A percentile compares a stretch with the other conserved stretches of the same genome.
phyloP scores from a whole-genome alignment of 2,113 vertebrate species.

The Lagopus muta region DNA sequence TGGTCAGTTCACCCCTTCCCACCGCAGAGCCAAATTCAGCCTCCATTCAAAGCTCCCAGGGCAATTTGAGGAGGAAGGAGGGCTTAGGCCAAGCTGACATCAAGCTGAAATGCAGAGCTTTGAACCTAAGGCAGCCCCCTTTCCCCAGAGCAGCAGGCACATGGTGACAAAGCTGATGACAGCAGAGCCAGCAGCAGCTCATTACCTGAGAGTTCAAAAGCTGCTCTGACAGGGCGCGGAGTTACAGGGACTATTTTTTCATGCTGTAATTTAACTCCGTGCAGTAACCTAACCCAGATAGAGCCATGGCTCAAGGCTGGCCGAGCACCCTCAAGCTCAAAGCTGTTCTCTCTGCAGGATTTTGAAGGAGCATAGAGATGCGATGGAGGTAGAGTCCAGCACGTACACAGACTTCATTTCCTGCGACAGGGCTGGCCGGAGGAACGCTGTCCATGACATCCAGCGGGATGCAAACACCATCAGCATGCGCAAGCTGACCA shows the following conservation, averaged over 20 bases:
- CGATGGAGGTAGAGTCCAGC: conserved; percentile 96
- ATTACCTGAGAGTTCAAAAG: not conserved
- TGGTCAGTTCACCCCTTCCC: not conserved
- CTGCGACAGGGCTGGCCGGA: conserved; percentile 93
- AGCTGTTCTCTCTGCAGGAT: conserved; percentile 36
- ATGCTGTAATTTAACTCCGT: not conserved
- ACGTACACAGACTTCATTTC: conserved; percentile 95
- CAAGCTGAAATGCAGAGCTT: not conserved
- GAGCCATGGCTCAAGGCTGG: not conserved
- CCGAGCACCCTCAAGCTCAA: not conserved
- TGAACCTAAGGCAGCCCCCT: too few relatives aligned
- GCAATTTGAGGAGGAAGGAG: not conserved
- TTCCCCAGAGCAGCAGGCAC: not conserved
- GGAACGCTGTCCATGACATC: conserved; percentile 96
- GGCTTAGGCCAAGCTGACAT: not conserved
- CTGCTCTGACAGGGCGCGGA: not conserved
- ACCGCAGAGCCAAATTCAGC: not conserved
- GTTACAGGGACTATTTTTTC: not conserved
- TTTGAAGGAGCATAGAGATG: conserved; percentile 83
- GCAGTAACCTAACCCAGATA: not conserved
- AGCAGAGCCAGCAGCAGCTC: not conserved
- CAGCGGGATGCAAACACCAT: conserved; percentile 76
- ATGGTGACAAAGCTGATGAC: not conserved
- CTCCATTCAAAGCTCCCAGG: not conserved
- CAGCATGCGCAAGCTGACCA: conserved; percentile 87